These are phyloP conservation scores for Mastacembelus armatus DNA, from an alignment of 2,797 vertebrate genomes.

Conservation along the genomic window DNA sequence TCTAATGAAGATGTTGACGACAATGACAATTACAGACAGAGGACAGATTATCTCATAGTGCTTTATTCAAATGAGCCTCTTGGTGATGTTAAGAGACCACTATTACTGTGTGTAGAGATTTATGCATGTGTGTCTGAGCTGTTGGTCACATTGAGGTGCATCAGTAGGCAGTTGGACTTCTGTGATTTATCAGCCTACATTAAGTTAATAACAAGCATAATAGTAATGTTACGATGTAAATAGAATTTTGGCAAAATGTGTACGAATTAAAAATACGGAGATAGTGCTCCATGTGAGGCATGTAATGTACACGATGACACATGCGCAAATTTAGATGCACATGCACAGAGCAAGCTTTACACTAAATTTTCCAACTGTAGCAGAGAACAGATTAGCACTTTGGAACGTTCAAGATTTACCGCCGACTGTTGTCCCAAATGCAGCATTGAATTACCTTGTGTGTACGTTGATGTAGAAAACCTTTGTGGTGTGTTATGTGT, in stretches of 20 bases:
- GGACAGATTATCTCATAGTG: constrained; percentile 12
- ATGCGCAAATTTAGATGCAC: background rate
- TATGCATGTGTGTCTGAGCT: background rate
- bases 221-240: background rate
- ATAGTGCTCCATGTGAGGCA: too few species aligned
- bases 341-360: background rate
- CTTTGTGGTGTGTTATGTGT: background rate
- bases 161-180: background rate
- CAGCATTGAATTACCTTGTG: constrained; percentile 20
- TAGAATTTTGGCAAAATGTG: background rate
- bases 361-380: too few species aligned
- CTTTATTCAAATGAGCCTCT: constrained; percentile 23
- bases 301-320: background rate
- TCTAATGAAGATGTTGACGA: constrained; percentile 49
- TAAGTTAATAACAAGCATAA: background rate
- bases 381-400: constrained; percentile 50
- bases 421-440: constrained; percentile 51
- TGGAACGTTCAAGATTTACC: constrained; percentile 12
- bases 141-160: background rate
- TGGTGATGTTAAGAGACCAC: constrained; percentile 7
- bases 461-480: background rate
- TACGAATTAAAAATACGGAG: too few species aligned
- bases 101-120: constrained; percentile 10
- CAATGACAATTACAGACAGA: constrained; percentile 28
- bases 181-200: background rate